Base-by-base conservation (phyloP, 2,888 invertebrate genomes). In the Nowickia ferox region DNA sequence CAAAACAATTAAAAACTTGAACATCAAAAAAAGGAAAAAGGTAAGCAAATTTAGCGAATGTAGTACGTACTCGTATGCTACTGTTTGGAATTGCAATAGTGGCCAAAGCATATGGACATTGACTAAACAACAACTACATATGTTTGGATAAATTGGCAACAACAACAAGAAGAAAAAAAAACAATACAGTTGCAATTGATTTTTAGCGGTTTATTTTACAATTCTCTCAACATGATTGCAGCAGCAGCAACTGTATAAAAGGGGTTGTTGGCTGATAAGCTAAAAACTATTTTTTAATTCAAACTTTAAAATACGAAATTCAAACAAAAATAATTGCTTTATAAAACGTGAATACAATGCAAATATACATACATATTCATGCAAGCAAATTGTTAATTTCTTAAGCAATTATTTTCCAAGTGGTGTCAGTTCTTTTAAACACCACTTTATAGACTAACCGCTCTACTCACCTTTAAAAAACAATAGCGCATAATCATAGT, bases 1-100 rank as follows among this genome's bases (percentile, higher is more conserved):
- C 71, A 79, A 86, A 86, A 86, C 86, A 86, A 86, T 86, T 86
- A 83, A 86, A 85, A 86, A 72, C 61, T 83, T 22, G 30, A 74
- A 55, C 72, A 42, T 11, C 10, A 51, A 48, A 42, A 79, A 66
- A 61, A 71, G 11, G 61, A 30, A 30, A 30, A 30, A 30, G 30
- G 30, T 30, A 30, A 30, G 30, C 51, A 77, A 65, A 17, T 68
- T 69, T 61, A 30, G 48, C 55, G 17, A 71, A 65, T 63, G 61
- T 38, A 10, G 2, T 19, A 10, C 19, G 30, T 1, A 30, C 4
- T n/a, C 15, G 19, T 13, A 13, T 22, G 48, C 40, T 68, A 38
- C 19, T 55, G 30, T 44, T 66, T 46, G 48, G 59, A 81, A 68
- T 53, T 66, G 48, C 17, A 38, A 68, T 42, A 40, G 15, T 15